Conservation (phyloP, 2,797 vertebrate species). For the Cheracebus regulus region DNA sequence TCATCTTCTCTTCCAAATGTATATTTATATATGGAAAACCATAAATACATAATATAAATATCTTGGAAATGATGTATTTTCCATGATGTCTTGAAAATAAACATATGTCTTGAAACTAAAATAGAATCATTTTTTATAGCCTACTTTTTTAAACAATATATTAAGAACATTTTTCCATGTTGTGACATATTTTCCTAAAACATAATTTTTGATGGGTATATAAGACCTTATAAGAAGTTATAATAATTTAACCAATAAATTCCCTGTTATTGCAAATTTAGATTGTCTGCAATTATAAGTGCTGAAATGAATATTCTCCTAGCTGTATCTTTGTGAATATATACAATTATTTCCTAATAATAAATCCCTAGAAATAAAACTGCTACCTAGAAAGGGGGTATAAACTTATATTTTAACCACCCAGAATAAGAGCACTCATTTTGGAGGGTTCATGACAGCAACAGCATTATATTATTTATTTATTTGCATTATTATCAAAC, state of each 20-base stretch:
- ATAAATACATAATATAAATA: neutral
- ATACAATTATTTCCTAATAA: neutral
- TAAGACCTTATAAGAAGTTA: neutral
- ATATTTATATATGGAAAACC: neutral
- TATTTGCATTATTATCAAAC: neutral
- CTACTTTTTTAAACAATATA: neutral
- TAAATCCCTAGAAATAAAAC: conserved; percentile 1
- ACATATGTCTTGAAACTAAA: neutral
- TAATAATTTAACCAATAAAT: conserved; percentile 16
- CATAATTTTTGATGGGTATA: neutral
- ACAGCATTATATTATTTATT: neutral
- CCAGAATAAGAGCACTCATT: neutral
- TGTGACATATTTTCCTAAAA: conserved; percentile 34
- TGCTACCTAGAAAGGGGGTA: neutral
- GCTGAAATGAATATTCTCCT: neutral
- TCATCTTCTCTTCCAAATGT: neutral
- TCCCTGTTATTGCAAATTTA: neutral
- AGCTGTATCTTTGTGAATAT: neutral
- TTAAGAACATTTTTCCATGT: neutral
- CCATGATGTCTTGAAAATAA: neutral
- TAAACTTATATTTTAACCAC: neutral
- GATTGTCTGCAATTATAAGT: neutral
- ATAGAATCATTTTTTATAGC: neutral
- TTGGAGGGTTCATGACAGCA: neutral
- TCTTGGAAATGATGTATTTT: neutral